Base-by-base conservation (phyloP, 2,888 invertebrate genomes). In the Heliconius cydno region DNA sequence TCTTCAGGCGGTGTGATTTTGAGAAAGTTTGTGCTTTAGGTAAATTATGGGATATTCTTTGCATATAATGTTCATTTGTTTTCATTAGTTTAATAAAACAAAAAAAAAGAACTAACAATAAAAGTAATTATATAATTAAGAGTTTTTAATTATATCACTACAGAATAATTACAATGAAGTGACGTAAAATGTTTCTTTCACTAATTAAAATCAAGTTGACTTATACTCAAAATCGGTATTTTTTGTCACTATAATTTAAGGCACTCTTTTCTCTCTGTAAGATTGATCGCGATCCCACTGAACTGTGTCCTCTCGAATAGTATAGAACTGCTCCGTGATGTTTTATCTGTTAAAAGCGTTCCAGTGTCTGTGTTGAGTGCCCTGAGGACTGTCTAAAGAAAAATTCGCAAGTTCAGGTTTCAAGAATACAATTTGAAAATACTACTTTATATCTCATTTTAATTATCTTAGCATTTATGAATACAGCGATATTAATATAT, bases 321-420 rank as follows among this genome's bases (percentile, higher is more conserved):
- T 70, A 77, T 72, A 76, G 66, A 78, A 52, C 57, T 71, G 46
- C 79, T 73, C 77, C 30, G 28, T 65, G 57, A 77, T 82, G 80
- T 83, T 82, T 80, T 80, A 67, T 79, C 78, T 80, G 88, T 85
- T 91, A 88, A 90, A 90, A 91, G 90, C 90, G 84, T 90, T 91
- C 87, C 88, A 85, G 82, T 91, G 90, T 91, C 86, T 88, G 84
- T 52, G 79, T 72, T 46, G 76, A 76, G 81, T 76, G 81, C 76
- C 82, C 76, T 25, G 30, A 74, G 75, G 81, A 66, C 66, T 63
- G 46, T 57, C 65, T 77, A 76, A 67, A 80, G 78, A 80, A 80
- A 81, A 79, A 80, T 72, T 75, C 41, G 78, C 66, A 66, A 71
- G 68, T 66, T 66, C 72, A 71, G 52, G n/a, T 73, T 73, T 38